Conservation (phyloP, 2,797 vertebrate genomes). For the Hephaestus fuliginosus region DNA sequence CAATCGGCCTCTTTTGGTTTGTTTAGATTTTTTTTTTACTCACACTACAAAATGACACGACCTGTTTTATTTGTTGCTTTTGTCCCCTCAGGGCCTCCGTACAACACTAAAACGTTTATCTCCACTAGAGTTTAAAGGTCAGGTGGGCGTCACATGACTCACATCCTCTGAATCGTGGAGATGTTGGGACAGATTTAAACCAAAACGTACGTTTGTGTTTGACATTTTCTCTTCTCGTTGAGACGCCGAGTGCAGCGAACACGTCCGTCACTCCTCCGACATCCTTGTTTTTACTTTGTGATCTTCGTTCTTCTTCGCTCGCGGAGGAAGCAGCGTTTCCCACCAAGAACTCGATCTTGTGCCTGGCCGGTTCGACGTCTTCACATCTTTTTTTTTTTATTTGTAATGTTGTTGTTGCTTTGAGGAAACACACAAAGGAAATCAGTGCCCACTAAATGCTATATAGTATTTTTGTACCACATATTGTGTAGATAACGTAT, state of each 20-base stretch:
- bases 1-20: neutral
- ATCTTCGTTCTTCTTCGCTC: neutral
- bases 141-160: constrained; percentile 24
- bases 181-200: constrained; percentile 53
- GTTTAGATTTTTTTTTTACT: neutral
- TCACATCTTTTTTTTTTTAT: constrained; percentile 56
- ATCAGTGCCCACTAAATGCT: constrained; percentile 87
- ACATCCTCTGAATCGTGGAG: constrained; percentile 17
- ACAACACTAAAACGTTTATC: neutral
- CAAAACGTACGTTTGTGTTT: constrained; percentile 62
- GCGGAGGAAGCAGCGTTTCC: constrained; percentile 39
- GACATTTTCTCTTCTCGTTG: constrained; percentile 3
- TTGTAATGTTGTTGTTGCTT: constrained; percentile 36
- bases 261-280: neutral
- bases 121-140: neutral
- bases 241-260: constrained; percentile 40
- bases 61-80: neutral
- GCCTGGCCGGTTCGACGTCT: constrained; percentile 85
- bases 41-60: neutral
- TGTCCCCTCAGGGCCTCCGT: constrained; percentile 28
- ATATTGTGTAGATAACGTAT: constrained; percentile 92
- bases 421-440: constrained; percentile 51
- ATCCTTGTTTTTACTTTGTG: neutral
- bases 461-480: constrained; percentile 92
- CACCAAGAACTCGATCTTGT: constrained; percentile 81